Conservation (phyloP, 2,888 invertebrate genomes). For the Nomada hirtipes region DNA sequence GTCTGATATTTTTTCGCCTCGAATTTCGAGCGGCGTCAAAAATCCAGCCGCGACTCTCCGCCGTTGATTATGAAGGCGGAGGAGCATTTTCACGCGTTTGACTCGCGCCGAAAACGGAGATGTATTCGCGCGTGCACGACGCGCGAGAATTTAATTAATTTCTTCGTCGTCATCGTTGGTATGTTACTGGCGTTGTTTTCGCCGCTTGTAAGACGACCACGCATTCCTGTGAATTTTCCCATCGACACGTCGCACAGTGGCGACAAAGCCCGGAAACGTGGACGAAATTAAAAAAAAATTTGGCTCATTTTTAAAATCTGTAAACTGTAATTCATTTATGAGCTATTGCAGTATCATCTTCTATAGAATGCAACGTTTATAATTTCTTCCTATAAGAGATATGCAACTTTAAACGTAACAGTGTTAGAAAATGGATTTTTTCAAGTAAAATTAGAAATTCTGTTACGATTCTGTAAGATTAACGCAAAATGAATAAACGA, state of each 20-base stretch:
- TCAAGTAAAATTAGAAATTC: too few relatives aligned
- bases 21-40: neutral
- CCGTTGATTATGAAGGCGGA: neutral
- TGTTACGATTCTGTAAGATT: too few relatives aligned
- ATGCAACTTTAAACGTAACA: too few relatives aligned
- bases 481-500: too few relatives aligned
- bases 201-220: neutral
- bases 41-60: neutral
- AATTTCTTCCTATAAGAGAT: too few relatives aligned
- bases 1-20: neutral
- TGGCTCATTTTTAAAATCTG: too few relatives aligned
- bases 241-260: neutral
- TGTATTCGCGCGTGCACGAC: neutral
- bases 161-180: neutral
- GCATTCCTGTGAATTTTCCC: neutral
- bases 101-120: slow-evolving; percentile 2
- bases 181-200: neutral
- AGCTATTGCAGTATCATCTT: too few relatives aligned
- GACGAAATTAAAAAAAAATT: too few relatives aligned
- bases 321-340: too few relatives aligned
- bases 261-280: too few relatives aligned
- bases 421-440: too few relatives aligned
- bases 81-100: neutral
- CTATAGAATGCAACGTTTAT: too few relatives aligned
- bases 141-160: slow-evolving; percentile 24